Evolutionary conservation across 2,113 vertebrate species (phyloP).

Genomic region (Phyllostomus discolor): DNA sequence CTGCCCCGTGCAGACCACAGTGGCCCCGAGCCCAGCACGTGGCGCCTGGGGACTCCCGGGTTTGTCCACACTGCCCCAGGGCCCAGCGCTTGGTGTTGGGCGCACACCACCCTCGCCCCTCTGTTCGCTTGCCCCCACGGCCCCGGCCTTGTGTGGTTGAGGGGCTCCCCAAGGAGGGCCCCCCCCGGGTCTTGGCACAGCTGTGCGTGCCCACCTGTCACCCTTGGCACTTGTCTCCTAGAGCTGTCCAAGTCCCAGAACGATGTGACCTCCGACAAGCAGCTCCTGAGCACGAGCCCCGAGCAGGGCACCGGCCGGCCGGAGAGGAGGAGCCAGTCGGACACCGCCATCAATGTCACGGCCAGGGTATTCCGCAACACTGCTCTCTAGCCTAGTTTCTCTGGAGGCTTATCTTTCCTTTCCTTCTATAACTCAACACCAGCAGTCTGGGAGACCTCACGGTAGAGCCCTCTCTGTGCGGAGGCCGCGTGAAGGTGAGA

Average conservation of each 20-base stretch:
- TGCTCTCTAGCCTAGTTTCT: neutral
- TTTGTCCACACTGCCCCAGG: too few species aligned
- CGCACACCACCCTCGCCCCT: accelerated
- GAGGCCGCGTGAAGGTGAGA: neutral
- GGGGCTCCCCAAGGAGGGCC: neutral
- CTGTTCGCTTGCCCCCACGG: accelerated
- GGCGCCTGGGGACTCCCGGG: neutral
- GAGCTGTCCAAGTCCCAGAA: slow-evolving; percentile 93
- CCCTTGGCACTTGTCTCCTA: slow-evolving; percentile 69
- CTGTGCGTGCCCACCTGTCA: neutral
- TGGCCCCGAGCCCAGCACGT: accelerated
- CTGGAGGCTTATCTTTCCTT: neutral
- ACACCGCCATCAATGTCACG: slow-evolving; percentile 86
- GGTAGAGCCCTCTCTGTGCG: neutral
- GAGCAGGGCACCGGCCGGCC: slow-evolving; percentile 36
- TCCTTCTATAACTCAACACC: neutral
- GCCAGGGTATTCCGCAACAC: slow-evolving; percentile 69
- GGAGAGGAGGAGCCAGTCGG: slow-evolving; percentile 88
- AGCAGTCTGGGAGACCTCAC: neutral
- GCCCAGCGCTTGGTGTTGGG: accelerated
- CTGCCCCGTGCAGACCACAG: accelerated
- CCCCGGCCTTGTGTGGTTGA: neutral
- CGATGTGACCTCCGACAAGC: slow-evolving; percentile 84
- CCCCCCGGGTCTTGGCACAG: neutral
- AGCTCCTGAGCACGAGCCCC: slow-evolving; percentile 75